Evolutionary conservation across 2,888 invertebrate genomes (phyloP), one percentile per base, ranked within the genome.

Genomic region (Stenchaetothrips biformis): DNA sequence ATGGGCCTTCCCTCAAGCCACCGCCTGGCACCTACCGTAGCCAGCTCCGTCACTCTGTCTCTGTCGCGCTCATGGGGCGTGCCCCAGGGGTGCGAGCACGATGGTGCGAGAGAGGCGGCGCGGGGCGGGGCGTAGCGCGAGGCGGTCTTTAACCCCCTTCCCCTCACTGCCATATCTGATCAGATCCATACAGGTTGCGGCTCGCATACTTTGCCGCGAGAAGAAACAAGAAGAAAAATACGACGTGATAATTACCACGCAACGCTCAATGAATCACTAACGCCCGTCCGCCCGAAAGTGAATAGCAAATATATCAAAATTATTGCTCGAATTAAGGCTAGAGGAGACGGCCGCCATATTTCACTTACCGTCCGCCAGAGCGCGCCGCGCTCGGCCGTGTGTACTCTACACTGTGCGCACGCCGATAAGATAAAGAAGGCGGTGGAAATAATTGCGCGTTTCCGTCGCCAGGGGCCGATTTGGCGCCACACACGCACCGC

Each of bases 291-390:
- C 7, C 67, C 25, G 67, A 74, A 74, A 74, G 67, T 74, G 67
- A 74, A 74, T 74, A 74, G 67, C 67, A 74, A 74, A 74, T 74
- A 74, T 74, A 74, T 74, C 67, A 74, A 74, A 74, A 74, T 74
- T 74, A 74, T 74, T 74, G 67, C 67, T 74, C 67, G 25, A 74
- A 74, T 74, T 74, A 74, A 74, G 67, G 67, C 67, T 74, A 74
- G 67, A 74, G 25, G 67, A 74, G 67, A 74, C 67, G 67, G 67
- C 67, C 21, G 67, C 67, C 67, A 74, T 74, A 74, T 74, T 74
- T 74, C 67, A 74, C 67, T 74, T 74, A 74, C 67, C 59, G 59
- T 59, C 59, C 59, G 59, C 59, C 59, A 18, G 18, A 13, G 59
- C 59, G 59, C 53, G 59, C 59, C 59, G 59, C 37, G 37, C 37